Base-by-base conservation (phyloP, 35 echinoderm and acorn worm species). In the Lytechinus variegatus region DNA sequence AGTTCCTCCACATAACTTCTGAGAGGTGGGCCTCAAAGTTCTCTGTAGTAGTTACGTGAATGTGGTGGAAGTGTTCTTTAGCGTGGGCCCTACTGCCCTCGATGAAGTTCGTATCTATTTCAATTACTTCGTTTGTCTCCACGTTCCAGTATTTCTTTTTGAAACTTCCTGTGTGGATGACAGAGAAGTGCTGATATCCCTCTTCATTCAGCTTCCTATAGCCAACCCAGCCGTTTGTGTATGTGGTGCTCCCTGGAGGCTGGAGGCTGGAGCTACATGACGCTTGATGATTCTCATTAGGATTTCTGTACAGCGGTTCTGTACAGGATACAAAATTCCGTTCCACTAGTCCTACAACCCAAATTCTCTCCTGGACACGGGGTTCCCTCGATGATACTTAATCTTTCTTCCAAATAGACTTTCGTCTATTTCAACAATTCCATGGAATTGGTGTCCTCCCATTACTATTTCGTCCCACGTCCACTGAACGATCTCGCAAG, bases 1-100 rank as follows among this genome's bases (percentile, higher is more conserved):
- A 52, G 54, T 93, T 93, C 5, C 91, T 10, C 91, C 91, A 94
- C n/a, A 94, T 44, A 8, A 94, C 3, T 27, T 86, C 94, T 6
- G 6, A 57, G 0, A 94, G 27, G 8, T 94, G 94, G 94, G 55
- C 52, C 27, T 94, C 94, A 8, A 94, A 94, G 61, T 94, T 94
- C 8, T 13, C 27, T 13, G 55, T 86, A 14, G 94, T 61, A 8
- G 94, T 94, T 9, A 1, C 61, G 9, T 94, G 56, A 52, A 94
- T 94, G 3, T 52, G 55, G 1, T 54, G 24, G 52, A 94, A 94
- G 9, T 94, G 94, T 9, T 10, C 52, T 8, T 94, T 94, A 1
- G 94, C 61, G 51, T 94, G 61, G 21, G 56, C 55, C 94, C 94
- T 72, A 24, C 51, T 54, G 13, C 94, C 94, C 27, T 94, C 94